These are phyloP conservation scores for Sesamia inferens DNA, from an alignment of 2,888 invertebrate species.

Conservation along the genomic window DNA sequence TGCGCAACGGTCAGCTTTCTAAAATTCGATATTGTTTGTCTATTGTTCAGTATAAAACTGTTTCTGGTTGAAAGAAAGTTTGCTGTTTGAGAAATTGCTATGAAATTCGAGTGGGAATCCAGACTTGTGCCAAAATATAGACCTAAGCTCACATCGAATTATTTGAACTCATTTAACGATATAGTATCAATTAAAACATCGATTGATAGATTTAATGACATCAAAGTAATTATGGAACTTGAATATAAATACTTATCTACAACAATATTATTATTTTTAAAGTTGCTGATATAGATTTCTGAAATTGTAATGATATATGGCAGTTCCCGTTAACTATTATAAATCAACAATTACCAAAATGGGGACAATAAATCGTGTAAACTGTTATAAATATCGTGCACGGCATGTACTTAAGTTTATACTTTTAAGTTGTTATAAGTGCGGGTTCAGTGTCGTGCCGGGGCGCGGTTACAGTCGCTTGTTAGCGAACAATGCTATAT, in stretches of 20 bases:
- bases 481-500: conserved; percentile 85
- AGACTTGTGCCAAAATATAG: conserved; percentile 34
- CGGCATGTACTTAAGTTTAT: conserved; percentile 59
- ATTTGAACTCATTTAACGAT: not conserved
- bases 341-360: too few relatives aligned
- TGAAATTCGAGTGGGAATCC: conserved; percentile 27
- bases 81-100: conserved; percentile 59
- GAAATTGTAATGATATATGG: conserved; percentile 1
- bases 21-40: conserved; percentile 83
- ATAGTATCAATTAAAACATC: not conserved
- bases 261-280: not conserved
- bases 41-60: conserved; percentile 72
- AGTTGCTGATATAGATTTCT: not conserved
- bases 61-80: conserved; percentile 69
- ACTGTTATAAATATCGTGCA: conserved; percentile 58
- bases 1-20: conserved; percentile 87
- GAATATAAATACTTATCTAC: not conserved
- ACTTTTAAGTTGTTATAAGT: conserved; percentile 67
- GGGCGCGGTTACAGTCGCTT: conserved; percentile 84
- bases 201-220: not conserved
- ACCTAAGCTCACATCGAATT: not conserved
- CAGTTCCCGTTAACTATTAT: not conserved
- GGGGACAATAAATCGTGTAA: conserved; percentile 45
- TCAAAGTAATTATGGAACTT: not conserved
- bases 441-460: conserved; percentile 79